Evolutionary conservation across 2,113 vertebrate genomes (phyloP), one percentile per base, ranked within the genome.

Genomic region (Vombatus ursinus): DNA sequence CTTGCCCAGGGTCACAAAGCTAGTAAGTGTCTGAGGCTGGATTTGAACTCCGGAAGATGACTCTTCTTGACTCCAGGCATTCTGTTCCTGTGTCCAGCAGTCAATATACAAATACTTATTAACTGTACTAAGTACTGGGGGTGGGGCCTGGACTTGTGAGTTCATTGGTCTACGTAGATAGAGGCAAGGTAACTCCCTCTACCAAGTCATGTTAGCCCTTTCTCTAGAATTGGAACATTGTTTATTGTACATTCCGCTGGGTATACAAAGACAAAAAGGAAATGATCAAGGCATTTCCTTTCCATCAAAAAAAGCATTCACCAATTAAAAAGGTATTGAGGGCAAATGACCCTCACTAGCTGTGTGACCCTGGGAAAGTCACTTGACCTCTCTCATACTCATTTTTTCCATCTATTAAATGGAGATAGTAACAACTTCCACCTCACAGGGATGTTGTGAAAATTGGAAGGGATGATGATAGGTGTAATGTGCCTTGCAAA

Each of bases 401-500:
- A 91, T 23, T 95, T 94, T 23, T 25, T 26, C 95, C 52, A 94
- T 50, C 50, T 26, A 50, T 44, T 31, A 93, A 95, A 91, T 44
- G 25, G 52, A n/a, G 4, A 92, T 91, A 93, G 90, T 95, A 95
- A 52, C 25, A 90, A 92, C 94, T 47, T 24, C 54, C 49, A 50
- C 48, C 1, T 96, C 53, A 53, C 47, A 25, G 54, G 28, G 19
- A 51, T 90, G 44, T 24, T 50, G 23, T 84, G 23, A 92, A 95
- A 50, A 54, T 91, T 53, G 91, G 31, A 77, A 11, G 16, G 61
- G 37, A 19, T 77, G 37, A n/a, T 77, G 14, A n/a, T 5, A 77
- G 31, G 37, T 77, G 14, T 68, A 37, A n/a, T 22, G 61, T 37
- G 31, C 3, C 2, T 68, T 3, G 37, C 31, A 68, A 68, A 14